These are phyloP conservation scores for Drosophila setosimentum DNA, from an alignment of 2,888 invertebrate species.

Conservation along the genomic window DNA sequence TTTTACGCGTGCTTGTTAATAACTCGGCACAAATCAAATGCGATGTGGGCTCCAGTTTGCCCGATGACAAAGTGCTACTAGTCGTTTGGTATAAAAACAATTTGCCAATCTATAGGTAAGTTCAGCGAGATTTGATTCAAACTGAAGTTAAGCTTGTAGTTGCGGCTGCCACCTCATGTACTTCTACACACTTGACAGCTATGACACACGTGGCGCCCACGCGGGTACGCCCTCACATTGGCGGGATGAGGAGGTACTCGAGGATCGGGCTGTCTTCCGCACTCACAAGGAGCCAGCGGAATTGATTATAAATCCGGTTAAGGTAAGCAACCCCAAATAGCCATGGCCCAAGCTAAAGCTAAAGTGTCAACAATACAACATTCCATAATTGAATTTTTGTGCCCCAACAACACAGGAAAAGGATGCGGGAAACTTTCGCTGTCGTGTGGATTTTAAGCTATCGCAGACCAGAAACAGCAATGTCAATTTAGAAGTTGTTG, in stretches of 20 bases:
- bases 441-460: conserved; percentile 92
- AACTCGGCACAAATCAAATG: conserved; percentile 94
- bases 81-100: conserved; percentile 97
- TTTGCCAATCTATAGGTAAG: conserved; percentile 95
- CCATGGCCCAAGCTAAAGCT: conserved; percentile 11
- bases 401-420: conserved; percentile 85
- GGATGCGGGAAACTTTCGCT: conserved; percentile 91
- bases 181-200: conserved; percentile 84
- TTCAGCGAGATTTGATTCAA: conserved; percentile 19
- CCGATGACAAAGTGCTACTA: conserved; percentile 92
- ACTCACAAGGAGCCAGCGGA: conserved; percentile 87
- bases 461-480: conserved; percentile 91
- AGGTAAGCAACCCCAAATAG: conserved; percentile 79
- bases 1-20: conserved; percentile 87
- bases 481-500: conserved; percentile 91
- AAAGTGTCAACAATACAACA: conserved; percentile 52
- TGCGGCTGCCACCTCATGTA: neutral
- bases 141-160: neutral
- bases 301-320: conserved; percentile 87
- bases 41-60: conserved; percentile 91
- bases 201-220: conserved; percentile 87
- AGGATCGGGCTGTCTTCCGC: conserved; percentile 87
- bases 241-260: conserved; percentile 87
- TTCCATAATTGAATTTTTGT: conserved; percentile 65
- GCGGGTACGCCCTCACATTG: conserved; percentile 88